Percentiles rank a stretch among this genome's conserved stretches.
These are phyloP conservation scores for Mimas tiliae DNA, from an alignment of 2,888 invertebrate genomes.

Conservation along the genomic window DNA sequence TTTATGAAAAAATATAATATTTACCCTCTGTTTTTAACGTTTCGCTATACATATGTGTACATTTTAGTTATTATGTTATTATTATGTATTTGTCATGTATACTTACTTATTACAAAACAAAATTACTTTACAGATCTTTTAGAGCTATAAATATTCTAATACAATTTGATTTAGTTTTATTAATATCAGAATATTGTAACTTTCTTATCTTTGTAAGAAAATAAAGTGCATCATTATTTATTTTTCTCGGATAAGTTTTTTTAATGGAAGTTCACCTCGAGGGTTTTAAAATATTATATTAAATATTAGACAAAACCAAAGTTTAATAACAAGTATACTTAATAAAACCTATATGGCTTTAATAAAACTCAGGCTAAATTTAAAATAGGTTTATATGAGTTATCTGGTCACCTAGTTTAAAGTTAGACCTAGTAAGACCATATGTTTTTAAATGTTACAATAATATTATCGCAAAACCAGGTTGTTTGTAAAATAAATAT, in stretches of 20 bases:
- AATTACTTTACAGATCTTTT: constrained; percentile 64
- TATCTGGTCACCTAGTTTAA: too few relatives aligned
- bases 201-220: not conserved
- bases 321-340: too few relatives aligned
- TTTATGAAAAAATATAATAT: constrained; percentile 67
- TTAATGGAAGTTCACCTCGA: not conserved
- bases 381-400: not conserved
- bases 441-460: not conserved
- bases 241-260: not conserved
- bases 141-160: constrained; percentile 42
- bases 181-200: not conserved
- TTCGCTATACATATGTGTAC: constrained; percentile 28
- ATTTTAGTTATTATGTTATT: constrained; percentile 24
- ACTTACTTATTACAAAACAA: constrained; percentile 47
- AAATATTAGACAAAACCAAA: not conserved
- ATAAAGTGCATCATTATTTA: too few relatives aligned
- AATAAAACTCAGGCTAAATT: not conserved
- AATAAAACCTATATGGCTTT: too few relatives aligned
- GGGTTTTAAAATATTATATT: not conserved
- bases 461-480: constrained; percentile 3
- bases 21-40: constrained; percentile 44
- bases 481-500: constrained; percentile 5
- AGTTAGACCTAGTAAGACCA: not conserved
- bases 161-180: constrained; percentile 10
- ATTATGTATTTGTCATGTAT: constrained; percentile 63